Percentiles rank a stretch among this genome's conserved stretches.
phyloP scores from a whole-genome alignment of 1,140 invertebrate species.

The Drosophila punjabiensis region DNA sequence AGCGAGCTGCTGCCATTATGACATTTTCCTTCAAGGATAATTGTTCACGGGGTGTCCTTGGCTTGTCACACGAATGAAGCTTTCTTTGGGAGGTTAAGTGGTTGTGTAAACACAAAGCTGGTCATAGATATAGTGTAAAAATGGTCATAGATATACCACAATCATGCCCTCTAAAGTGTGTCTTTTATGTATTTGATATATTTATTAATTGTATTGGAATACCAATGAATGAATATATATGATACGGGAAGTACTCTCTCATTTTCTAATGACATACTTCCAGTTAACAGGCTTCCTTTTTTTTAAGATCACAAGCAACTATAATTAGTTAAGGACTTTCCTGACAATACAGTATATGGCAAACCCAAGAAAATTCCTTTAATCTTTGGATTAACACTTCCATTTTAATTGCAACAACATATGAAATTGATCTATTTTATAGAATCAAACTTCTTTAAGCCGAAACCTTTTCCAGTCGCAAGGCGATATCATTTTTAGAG shows the following conservation, averaged over 20 bases:
- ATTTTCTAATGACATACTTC: too few relatives aligned
- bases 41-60: slow-evolving; percentile 60
- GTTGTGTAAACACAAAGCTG: slow-evolving; percentile 13
- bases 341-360: neutral
- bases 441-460: neutral
- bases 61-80: slow-evolving; percentile 26
- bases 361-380: neutral
- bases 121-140: neutral
- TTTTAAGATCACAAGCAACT: neutral
- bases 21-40: slow-evolving; percentile 68
- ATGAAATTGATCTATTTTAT: neutral
- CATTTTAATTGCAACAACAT: slow-evolving; percentile 1
- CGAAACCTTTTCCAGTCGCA: slow-evolving; percentile 45
- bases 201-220: neutral
- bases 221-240: too few relatives aligned
- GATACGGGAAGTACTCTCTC: too few relatives aligned
- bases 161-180: neutral
- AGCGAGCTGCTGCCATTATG: slow-evolving; percentile 50
- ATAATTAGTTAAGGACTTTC: neutral
- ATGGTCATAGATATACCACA: neutral
- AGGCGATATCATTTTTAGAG: slow-evolving; percentile 47
- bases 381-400: slow-evolving; percentile 1
- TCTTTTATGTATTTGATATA: neutral
- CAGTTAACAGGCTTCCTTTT: too few relatives aligned
- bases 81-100: slow-evolving; percentile 48